phyloP scores from a whole-genome alignment of 1,140 invertebrate genomes.

The Portunus trituberculatus region DNA sequence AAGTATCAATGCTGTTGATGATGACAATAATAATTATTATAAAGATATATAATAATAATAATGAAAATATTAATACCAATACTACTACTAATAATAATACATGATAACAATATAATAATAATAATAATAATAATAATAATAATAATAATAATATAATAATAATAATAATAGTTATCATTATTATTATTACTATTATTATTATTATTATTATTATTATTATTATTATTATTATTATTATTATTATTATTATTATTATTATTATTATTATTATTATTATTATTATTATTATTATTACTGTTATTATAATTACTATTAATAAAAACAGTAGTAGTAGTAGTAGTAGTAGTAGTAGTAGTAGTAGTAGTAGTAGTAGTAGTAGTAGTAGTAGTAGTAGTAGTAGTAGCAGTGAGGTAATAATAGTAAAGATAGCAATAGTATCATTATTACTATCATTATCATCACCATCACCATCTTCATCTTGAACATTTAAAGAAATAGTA shows the following conservation, averaged over 20 bases:
- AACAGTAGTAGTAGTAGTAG: not conserved
- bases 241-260: too few species aligned
- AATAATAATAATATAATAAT: not conserved
- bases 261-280: too few species aligned
- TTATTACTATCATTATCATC: not conserved
- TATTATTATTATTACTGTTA: too few species aligned
- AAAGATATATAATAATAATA: not conserved
- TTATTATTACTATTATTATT: not conserved
- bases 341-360: not conserved
- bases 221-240: too few species aligned
- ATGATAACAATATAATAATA: constrained; percentile 14
- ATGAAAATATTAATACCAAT: not conserved
- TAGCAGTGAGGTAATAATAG: not conserved
- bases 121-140: not conserved
- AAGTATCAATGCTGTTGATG: too few species aligned
- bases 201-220: not conserved
- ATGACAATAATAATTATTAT: not conserved
- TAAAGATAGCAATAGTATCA: not conserved
- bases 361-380: not conserved
- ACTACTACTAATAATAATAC: not conserved
- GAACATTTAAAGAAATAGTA: too few species aligned
- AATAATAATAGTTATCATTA: not conserved
- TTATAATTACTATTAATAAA: too few species aligned
- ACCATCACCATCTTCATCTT: too few species aligned
- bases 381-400: not conserved